These are phyloP conservation scores for Pelodiscus sinensis DNA, from an alignment of 2,113 vertebrate species.

Conservation along the genomic window DNA sequence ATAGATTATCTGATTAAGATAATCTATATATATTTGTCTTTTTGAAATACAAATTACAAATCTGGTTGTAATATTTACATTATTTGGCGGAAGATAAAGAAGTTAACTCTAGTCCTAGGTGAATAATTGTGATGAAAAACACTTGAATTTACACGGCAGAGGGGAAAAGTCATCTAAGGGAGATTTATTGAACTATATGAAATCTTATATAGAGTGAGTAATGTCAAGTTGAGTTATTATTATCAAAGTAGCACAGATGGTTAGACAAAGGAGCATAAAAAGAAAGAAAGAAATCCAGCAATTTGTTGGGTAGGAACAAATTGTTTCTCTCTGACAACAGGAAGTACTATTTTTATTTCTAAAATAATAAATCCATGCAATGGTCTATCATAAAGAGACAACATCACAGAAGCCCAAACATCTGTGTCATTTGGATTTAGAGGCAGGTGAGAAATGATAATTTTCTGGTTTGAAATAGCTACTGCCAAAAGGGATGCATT, in stretches of 20 bases:
- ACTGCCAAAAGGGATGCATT: neutral
- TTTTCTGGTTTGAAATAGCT: neutral
- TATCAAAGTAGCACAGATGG: conserved; percentile 44
- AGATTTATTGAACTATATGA: conserved; percentile 2
- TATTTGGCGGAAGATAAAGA: neutral
- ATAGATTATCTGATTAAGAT: neutral
- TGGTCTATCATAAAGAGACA: neutral
- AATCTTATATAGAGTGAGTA: neutral
- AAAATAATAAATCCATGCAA: neutral
- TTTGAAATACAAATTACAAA: neutral
- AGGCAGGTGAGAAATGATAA: neutral
- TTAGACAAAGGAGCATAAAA: conserved; percentile 43
- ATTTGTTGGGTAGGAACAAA: neutral
- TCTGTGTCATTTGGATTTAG: neutral
- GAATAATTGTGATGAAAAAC: conserved; percentile 4
- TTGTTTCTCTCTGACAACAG: neutral
- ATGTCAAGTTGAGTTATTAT: neutral
- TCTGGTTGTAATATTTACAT: neutral
- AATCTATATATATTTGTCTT: neutral
- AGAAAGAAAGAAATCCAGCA: conserved; percentile 26
- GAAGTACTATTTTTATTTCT: neutral
- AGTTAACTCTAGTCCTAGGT: neutral
- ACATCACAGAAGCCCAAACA: neutral
- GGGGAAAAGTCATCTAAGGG: neutral
- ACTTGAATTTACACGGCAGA: neutral